Evolutionary conservation across 1,140 invertebrate species (phyloP).

Genomic region (Tetramorium parvispinum): DNA sequence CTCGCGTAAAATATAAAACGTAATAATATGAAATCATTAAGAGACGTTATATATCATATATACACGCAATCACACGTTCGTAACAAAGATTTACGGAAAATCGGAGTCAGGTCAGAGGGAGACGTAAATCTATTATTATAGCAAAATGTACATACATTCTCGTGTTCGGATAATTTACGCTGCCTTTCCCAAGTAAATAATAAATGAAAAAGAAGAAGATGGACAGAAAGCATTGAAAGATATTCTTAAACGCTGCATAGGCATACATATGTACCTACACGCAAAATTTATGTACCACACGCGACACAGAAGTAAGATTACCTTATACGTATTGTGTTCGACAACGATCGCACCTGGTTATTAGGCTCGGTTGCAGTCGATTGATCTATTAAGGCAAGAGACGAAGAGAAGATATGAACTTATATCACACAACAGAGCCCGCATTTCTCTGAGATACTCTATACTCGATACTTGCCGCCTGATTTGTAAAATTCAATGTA

Average conservation of each 20-base stretch:
- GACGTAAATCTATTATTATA: constrained; percentile 26
- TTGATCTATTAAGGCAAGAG: constrained; percentile 40
- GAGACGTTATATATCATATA: constrained; percentile 1
- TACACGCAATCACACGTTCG: background rate
- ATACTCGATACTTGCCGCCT: constrained; percentile 70
- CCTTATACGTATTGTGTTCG: constrained; percentile 25
- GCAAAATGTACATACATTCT: constrained; percentile 58
- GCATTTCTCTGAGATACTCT: constrained; percentile 44
- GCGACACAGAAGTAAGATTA: constrained; percentile 31
- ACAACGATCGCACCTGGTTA: constrained; percentile 49
- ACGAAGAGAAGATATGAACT: constrained; percentile 37
- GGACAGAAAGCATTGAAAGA: constrained; percentile 2
- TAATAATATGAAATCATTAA: constrained; percentile 32
- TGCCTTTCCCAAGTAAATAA: constrained; percentile 77
- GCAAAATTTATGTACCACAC: constrained; percentile 24
- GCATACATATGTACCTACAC: constrained; percentile 29
- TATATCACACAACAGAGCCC: constrained; percentile 51
- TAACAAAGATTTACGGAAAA: constrained; percentile 26
- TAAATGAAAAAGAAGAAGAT: constrained; percentile 50
- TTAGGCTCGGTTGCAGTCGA: constrained; percentile 56
- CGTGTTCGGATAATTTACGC: constrained; percentile 77
- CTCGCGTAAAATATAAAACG: constrained; percentile 24
- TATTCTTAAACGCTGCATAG: constrained; percentile 28
- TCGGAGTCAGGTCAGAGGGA: background rate
- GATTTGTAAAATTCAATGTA: constrained; percentile 81